Base-by-base conservation (phyloP, 2,888 invertebrate genomes). In the Amblyjoppa fuscipennis region DNA sequence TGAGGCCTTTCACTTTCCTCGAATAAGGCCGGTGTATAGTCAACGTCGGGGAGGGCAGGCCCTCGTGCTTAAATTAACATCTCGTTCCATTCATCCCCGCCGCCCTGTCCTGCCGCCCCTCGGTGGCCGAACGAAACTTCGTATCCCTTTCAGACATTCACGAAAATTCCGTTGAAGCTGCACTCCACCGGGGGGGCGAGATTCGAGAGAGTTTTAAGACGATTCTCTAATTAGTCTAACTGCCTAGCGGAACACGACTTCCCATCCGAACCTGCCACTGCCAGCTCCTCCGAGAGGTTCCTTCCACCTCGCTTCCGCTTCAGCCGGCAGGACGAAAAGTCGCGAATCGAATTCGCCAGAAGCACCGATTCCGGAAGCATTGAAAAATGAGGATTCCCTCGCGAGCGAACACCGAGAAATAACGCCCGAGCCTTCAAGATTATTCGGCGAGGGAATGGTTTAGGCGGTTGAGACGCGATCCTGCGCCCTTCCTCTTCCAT, bases 51-150 rank as follows among this genome's bases (percentile, higher is more conserved):
- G 25, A 61, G 25, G 28, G 38, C 41, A 49, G 69, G 49, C 45
- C 20, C 56, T 45, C 80, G 84, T 56, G 84, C 84, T 84, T 84
- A 76, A 84, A 84, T 84, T 84, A 84, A 84, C 84, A 84, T 84
- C 80, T 76, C 76, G 64, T 76, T 76, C 71, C 75, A 84, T 84
- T 84, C 76, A 80, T 75, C 79, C 45, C 9, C 78, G 41, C 51
- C 16, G 64, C 28, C 16, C 31, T 25, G 49, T 64, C 38, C 53
- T n/a, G 56, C 31, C 56, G 73, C 49, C 51, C 31, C 61, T 61
- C 34, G 6, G 49, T 13, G 53, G 71, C 69, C 74, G 59, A 66
- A 49, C 56, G 75, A 71, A 80, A 45, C 25, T 61, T 64, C 31
- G 51, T 51, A 64, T 20, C 59, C 80, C 69, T 83, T 84, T 84